A percentile compares a stretch with the other conserved stretches of the same genome.
phyloP scores from a whole-genome alignment of 2,888 invertebrate species.

The Chromoteleia sp. region DNA sequence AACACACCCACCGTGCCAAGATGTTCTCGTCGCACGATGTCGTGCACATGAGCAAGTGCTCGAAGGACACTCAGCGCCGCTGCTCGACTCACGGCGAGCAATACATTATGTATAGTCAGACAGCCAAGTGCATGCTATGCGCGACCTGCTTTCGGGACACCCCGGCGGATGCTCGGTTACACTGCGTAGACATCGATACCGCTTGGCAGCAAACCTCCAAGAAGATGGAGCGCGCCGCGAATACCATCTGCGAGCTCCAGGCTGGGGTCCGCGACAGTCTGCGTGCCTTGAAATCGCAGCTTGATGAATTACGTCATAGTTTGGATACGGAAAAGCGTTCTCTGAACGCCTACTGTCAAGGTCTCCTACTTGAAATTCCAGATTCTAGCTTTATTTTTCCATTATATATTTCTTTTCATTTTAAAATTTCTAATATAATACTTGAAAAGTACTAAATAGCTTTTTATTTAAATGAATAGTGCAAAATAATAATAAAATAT shows the following conservation, averaged over 20 bases:
- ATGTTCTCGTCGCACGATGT: slow-evolving; percentile 92
- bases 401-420: no score
- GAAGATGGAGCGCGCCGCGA: slow-evolving; percentile 88
- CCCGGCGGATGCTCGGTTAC: slow-evolving; percentile 88
- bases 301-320: slow-evolving; percentile 89
- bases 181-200: slow-evolving; percentile 90
- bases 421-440: no score
- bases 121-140: slow-evolving; percentile 89
- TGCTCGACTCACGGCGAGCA: slow-evolving; percentile 90
- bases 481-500: no score
- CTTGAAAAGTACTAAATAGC: no score
- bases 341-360: slow-evolving; percentile 88
- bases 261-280: slow-evolving; percentile 89
- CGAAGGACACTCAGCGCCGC: slow-evolving; percentile 89
- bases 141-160: slow-evolving; percentile 91
- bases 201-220: slow-evolving; percentile 90
- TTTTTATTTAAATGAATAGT: no score
- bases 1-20: slow-evolving; percentile 90
- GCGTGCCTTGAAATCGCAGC: slow-evolving; percentile 87
- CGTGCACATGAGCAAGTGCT: slow-evolving; percentile 89
- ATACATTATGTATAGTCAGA: slow-evolving; percentile 90
- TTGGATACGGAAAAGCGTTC: slow-evolving; percentile 89
- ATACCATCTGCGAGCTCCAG: slow-evolving; percentile 87
- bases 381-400: no score
- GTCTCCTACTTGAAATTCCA: slow-evolving; percentile 74